A percentile compares a stretch with the other conserved stretches of the same genome.
Evolutionary conservation across 2,888 invertebrate genomes (phyloP).

Genomic region (Cataglyphis livida): DNA sequence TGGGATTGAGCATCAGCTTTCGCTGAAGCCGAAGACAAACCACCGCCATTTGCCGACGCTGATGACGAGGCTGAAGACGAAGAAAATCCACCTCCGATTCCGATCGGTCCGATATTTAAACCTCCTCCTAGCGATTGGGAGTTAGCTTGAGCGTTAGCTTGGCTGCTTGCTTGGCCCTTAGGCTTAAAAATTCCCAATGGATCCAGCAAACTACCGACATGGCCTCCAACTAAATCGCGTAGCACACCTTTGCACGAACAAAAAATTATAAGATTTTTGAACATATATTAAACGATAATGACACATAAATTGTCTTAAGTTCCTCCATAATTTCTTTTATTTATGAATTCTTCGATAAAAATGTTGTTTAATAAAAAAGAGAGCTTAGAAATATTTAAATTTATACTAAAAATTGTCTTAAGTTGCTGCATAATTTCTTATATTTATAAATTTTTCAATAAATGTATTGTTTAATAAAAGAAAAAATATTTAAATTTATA

Average conservation of each 20-base stretch:
- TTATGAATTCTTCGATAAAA: neutral
- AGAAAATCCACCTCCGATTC: constrained; percentile 72
- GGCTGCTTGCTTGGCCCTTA: constrained; percentile 39
- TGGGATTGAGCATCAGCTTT: constrained; percentile 65
- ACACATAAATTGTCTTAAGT: neutral
- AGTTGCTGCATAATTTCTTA: neutral
- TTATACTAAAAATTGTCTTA: neutral
- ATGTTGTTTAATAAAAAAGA: neutral
- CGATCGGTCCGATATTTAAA: constrained; percentile 78
- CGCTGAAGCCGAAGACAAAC: constrained; percentile 59
- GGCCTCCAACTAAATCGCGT: constrained; percentile 33
- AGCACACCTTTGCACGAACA: constrained; percentile 62
- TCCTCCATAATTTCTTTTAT: neutral
- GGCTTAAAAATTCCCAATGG: constrained; percentile 77
- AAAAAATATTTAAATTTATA: no score
- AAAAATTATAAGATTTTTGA: neutral
- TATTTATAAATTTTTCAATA: neutral
- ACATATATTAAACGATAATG: neutral
- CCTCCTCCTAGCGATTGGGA: constrained; percentile 71
- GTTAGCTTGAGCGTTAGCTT: constrained; percentile 61
- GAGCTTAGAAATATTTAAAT: neutral
- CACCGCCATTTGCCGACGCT: constrained; percentile 72
- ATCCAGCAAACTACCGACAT: constrained; percentile 71
- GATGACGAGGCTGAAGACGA: constrained; percentile 74
- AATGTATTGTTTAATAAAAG: neutral